Evolutionary conservation across 1,140 invertebrate species (phyloP).

Genomic region (Lepidurus arcticus): DNA sequence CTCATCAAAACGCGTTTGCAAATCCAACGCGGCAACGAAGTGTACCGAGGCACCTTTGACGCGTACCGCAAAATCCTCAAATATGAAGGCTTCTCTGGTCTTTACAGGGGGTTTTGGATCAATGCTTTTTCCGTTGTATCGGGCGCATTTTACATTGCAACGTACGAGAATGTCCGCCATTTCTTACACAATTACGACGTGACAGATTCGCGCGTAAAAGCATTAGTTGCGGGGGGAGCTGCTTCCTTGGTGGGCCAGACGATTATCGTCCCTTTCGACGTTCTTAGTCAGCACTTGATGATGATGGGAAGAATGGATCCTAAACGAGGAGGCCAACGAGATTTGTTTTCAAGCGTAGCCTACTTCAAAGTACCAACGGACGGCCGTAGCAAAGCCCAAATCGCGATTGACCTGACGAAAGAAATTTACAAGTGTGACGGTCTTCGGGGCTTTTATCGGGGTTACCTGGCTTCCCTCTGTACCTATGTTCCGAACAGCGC

Average conservation of each 20-base stretch:
- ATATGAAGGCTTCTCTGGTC: slow-evolving; percentile 75
- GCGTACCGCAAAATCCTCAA: slow-evolving; percentile 82
- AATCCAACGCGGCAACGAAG: slow-evolving; percentile 71
- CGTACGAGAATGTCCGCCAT: slow-evolving; percentile 87
- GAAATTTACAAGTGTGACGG: slow-evolving; percentile 74
- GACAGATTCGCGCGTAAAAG: slow-evolving; percentile 58
- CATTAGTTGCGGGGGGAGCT: slow-evolving; percentile 70
- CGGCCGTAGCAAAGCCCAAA: slow-evolving; percentile 55
- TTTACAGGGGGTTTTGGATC: slow-evolving; percentile 95
- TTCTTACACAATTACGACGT: slow-evolving; percentile 59
- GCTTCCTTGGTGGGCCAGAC: slow-evolving; percentile 92
- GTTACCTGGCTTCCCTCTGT: slow-evolving; percentile 82
- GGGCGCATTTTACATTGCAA: slow-evolving; percentile 88
- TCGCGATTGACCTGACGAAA: slow-evolving; percentile 62
- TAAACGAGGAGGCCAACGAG: slow-evolving; percentile 29
- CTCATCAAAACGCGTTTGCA: slow-evolving; percentile 96
- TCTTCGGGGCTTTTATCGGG: slow-evolving; percentile 81
- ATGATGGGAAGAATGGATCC: slow-evolving; percentile 58
- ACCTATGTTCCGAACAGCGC: slow-evolving; percentile 93
- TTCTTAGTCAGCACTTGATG: slow-evolving; percentile 95
- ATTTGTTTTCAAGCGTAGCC: slow-evolving; percentile 35
- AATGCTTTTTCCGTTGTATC: slow-evolving; percentile 80
- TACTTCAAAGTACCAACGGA: slow-evolving; percentile 46
- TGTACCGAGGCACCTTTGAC: slow-evolving; percentile 75
- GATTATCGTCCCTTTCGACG: slow-evolving; percentile 92